Evolutionary conservation across 2,113 vertebrate genomes (phyloP), one percentile per base, ranked within the genome.

Genomic region (Polypterus bichir): DNA sequence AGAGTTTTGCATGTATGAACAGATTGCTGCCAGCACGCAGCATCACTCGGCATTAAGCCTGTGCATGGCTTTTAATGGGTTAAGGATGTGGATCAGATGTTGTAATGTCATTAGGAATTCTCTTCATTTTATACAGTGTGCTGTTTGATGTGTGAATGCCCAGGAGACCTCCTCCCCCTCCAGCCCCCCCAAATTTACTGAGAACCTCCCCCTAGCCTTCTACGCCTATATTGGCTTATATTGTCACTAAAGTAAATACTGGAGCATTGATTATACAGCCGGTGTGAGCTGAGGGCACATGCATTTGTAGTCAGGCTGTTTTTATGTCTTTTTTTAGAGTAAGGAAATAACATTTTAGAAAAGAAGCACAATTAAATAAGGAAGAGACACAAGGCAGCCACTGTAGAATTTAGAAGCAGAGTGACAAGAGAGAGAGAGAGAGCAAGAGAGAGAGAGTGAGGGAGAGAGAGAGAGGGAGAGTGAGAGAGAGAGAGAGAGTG

Each of bases 121-220:
- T 81, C 87, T 83, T 75, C 79, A 83, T 86, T 81, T 81, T 76
- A 76, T 79, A 81, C 83, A 74, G 80, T 83, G 87, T 77, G 78
- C 78, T 73, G 85, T 87, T 83, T 87, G 84, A 86, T 85, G 86
- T 82, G 78, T 83, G 84, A 87, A 90, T 88, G 81, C 89, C 88
- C 91, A 81, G 72, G 85, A 89, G 87, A 83, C 80, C 44, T 60
- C 79, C 82, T 71, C 71, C 76, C 69, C 67, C 70, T 61, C 71
- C 66, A 57, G 68, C 65, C 77, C 75, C 76, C 79, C 77, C 67
- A 57, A 11, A 56, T 69, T 70, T 59, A 57, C 71, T 66, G 71
- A 71, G 78, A 74, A 71, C 83, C 83, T 83, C 81, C 80, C 77
- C 76, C 73, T 62, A 51, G 44, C 46, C 79, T 76, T 85, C 81